Evolutionary conservation across 2,113 vertebrate genomes (phyloP), one percentile per base, ranked within the genome.

Genomic region (Gasterosteus aculeatus): DNA sequence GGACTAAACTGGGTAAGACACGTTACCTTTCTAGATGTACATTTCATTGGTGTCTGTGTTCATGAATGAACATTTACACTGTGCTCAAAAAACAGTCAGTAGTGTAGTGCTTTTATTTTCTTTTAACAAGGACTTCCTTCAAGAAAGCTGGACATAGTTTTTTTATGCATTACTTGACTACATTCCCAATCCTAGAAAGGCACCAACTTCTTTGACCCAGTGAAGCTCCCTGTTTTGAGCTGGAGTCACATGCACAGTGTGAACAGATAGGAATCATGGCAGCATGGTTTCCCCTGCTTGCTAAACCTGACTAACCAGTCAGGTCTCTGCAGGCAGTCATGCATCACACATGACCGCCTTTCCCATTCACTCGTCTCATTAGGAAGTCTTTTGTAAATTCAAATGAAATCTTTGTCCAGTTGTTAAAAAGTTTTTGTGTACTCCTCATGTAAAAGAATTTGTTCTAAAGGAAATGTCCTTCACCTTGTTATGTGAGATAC

Each of bases 251-350:
- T 56, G 56, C n/a, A 42, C 19, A n/a, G 29, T 60, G 46, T 41
- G 69, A 62, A 66, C 44, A 46, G 69, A 77, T 44, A 61, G 3
- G 1, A 10, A 61, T 60, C 59, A 33, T 18, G 51, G 67, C 60
- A 41, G 54, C 47, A 35, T 65, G 47, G 5, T 61, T 54, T 38
- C 22, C 51, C 22, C 12, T 38, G 39, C 73, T 75, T 35, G 84
- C 69, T 39, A 46, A 85, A 83, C 88, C 53, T 47, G 89, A 77
- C 74, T 49, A 77, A 64, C 89, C 42, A 19, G 83, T 78, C 26
- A 54, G 62, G 33, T 47, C n/a, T 63, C 46, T 35, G 44, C 35
- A 31, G 53, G 14, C 9, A 7, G 11, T 53, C 16, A 47, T 15
- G 29, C 19, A 22, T 56, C 3, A 63, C 42, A 65, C 57, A 16